Evolutionary conservation across 2,797 vertebrate genomes (phyloP).

Genomic region (Orestias chungarensis): DNA sequence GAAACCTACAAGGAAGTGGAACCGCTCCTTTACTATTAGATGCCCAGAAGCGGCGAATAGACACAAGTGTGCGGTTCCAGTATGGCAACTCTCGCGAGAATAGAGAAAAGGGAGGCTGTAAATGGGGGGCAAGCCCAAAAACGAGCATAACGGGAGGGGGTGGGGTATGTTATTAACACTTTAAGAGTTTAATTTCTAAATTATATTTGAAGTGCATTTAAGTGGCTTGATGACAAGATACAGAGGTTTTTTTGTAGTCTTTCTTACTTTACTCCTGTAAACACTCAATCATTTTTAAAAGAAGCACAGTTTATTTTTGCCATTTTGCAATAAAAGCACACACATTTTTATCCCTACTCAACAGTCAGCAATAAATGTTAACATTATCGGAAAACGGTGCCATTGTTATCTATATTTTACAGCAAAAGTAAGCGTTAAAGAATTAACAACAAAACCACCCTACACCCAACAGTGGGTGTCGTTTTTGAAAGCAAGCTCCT

Average conservation of each 20-base stretch:
- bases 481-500: background rate
- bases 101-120: constrained; percentile 4
- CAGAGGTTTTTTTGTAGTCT: background rate
- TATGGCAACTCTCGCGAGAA: constrained; percentile 19
- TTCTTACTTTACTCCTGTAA: too few relatives aligned
- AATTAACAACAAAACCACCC: background rate
- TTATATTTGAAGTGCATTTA: background rate
- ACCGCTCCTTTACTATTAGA: constrained; percentile 28
- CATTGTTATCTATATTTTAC: background rate
- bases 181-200: background rate
- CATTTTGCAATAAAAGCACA: background rate
- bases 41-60: constrained; percentile 26
- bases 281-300: background rate
- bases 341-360: background rate
- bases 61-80: background rate
- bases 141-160: background rate
- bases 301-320: background rate
- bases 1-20: constrained; percentile 59
- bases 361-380: background rate
- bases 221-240: background rate
- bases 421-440: background rate
- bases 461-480: background rate
- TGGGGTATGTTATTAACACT: too few relatives aligned
- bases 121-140: background rate
- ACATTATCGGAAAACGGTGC: background rate